A percentile compares a stretch with the other conserved stretches of the same genome.
These are phyloP conservation scores for Leptosomus discolor DNA, from an alignment of 2,113 vertebrate genomes.

Conservation along the genomic window DNA sequence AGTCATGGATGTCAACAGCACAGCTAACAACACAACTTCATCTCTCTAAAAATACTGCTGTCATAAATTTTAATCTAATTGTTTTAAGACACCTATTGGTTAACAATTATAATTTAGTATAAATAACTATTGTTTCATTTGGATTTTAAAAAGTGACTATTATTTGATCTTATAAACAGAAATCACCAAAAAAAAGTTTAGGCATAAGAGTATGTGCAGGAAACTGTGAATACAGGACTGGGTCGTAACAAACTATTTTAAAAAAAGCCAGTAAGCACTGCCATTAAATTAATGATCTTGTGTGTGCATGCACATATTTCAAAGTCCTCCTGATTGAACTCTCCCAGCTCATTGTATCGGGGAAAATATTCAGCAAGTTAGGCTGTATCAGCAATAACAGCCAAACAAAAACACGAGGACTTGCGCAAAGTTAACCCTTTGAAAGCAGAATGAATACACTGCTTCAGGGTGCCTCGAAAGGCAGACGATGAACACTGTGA, in stretches of 20 bases:
- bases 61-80: not conserved
- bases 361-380: not conserved
- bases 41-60: too few species aligned
- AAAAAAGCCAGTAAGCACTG: not conserved
- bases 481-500: not conserved
- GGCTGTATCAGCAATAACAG: not conserved
- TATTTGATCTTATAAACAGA: not conserved
- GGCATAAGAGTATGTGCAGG: not conserved
- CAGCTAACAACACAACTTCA: not conserved
- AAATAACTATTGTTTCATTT: not conserved
- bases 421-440: not conserved
- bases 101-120: not conserved
- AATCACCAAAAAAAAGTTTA: not conserved
- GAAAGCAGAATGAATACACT: not conserved
- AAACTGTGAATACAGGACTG: not conserved
- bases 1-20: not conserved
- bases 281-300: not conserved
- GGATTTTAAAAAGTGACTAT: too few species aligned
- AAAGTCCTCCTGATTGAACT: not conserved
- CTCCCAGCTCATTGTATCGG: not conserved
- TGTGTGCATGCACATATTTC: accelerated
- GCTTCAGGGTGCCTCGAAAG: not conserved
- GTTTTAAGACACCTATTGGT: not conserved
- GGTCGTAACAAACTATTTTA: not conserved
- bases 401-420: not conserved